Conservation (phyloP, 2,797 vertebrate genomes). For the Ibycter americanus region DNA sequence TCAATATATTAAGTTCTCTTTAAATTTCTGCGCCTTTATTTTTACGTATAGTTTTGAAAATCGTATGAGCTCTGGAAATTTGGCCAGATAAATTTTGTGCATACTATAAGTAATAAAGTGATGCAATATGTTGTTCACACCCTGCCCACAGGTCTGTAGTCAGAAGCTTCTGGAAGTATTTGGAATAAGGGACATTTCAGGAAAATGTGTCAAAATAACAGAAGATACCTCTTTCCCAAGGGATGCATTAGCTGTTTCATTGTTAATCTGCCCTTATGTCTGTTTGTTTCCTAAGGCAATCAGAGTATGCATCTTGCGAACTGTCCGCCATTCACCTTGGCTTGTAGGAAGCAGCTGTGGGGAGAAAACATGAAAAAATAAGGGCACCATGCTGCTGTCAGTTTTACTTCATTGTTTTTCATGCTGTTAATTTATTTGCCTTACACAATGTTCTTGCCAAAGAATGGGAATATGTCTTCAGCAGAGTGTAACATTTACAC, state of each 20-base stretch:
- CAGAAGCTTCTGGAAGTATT: slow-evolving; percentile 37
- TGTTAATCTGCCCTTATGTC: not conserved
- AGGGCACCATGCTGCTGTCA: not conserved
- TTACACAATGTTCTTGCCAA: not conserved
- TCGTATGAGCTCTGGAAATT: not conserved
- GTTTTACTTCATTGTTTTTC: slow-evolving; percentile 19
- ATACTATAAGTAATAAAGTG: slow-evolving; percentile 24
- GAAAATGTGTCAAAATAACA: not conserved
- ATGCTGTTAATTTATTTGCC: not conserved
- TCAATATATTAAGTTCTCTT: not conserved
- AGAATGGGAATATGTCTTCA: not conserved
- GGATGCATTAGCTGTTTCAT: not conserved
- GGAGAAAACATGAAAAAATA: not conserved
- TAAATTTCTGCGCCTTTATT: not conserved
- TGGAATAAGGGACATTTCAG: not conserved
- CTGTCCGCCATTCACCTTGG: not conserved
- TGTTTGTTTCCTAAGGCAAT: not conserved
- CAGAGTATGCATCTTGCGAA: not conserved
- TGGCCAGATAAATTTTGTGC: not conserved
- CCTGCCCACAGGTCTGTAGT: not conserved
- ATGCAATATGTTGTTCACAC: slow-evolving; percentile 6
- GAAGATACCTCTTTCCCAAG: not conserved
- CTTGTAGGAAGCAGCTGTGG: not conserved
- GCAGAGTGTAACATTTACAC: not conserved
- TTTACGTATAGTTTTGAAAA: not conserved